Conservation (phyloP, 37 sponge, comb jelly and placozoan species). For the Aplysina aerophoba region DNA sequence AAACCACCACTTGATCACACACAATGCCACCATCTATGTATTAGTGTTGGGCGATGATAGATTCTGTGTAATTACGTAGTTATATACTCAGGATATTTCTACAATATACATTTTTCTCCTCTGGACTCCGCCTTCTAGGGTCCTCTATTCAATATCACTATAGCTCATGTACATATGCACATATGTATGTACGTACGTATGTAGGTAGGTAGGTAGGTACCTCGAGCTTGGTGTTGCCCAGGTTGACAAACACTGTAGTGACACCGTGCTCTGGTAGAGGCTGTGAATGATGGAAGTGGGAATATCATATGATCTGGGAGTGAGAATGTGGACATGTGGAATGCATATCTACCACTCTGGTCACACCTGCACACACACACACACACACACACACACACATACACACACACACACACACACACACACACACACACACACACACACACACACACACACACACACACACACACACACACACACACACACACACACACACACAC, state of each 20-base stretch:
- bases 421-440: constrained; percentile 7
- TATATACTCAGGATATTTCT: too few species aligned
- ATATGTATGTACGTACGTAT: too few species aligned
- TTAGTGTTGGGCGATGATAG: too few species aligned
- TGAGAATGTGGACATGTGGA: too few species aligned
- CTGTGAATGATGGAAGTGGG: constrained; percentile 28
- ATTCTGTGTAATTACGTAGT: too few species aligned
- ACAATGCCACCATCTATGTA: too few species aligned
- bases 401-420: constrained; percentile 36
- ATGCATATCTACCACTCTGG: background rate
- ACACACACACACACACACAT: background rate
- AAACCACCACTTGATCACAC: background rate
- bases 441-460: constrained; percentile 2
- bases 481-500: constrained; percentile 45
- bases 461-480: constrained; percentile 19
- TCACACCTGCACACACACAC: constrained; percentile 4
- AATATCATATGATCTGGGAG: too few species aligned
- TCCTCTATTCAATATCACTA: background rate
- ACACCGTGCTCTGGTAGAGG: constrained; percentile 97
- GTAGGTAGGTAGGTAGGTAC: too few species aligned
- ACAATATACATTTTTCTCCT: too few species aligned
- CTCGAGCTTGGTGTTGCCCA: constrained; percentile 97
- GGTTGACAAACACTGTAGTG: constrained; percentile 92
- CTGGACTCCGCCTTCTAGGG: background rate
- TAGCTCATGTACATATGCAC: too few species aligned